These are phyloP conservation scores for Pipistrellus pygmaeus DNA, from an alignment of 2,797 vertebrate genomes.

Conservation along the genomic window DNA sequence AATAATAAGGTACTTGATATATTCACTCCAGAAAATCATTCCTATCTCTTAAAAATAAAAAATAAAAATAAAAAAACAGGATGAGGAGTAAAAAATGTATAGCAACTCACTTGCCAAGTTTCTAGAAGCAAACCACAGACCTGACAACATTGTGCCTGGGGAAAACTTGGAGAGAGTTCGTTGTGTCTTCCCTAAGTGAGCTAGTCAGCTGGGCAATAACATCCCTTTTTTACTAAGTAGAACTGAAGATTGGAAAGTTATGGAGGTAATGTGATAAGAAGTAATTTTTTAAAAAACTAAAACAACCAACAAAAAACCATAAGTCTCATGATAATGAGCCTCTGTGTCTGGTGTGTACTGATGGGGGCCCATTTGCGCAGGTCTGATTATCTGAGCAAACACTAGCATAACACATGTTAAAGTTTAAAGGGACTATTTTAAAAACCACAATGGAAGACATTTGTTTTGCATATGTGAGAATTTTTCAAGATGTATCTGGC, in stretches of 20 bases:
- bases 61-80: background rate
- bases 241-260: slow-evolving; percentile 10
- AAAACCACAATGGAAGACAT: slow-evolving; percentile 66
- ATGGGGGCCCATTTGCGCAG: background rate
- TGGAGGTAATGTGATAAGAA: background rate
- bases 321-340: background rate
- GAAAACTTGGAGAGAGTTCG: background rate
- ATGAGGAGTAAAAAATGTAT: background rate
- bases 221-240: background rate
- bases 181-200: background rate
- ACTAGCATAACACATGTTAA: background rate
- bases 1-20: slow-evolving; percentile 57
- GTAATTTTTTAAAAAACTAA: background rate
- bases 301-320: slow-evolving; percentile 3
- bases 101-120: slow-evolving; percentile 2
- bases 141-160: background rate
- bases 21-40: background rate
- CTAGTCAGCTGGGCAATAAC: background rate
- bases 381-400: slow-evolving; percentile 54
- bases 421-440: slow-evolving; percentile 50
- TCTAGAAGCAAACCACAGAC: slow-evolving; percentile 48
- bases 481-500: slow-evolving; percentile 1
- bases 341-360: background rate
- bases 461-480: slow-evolving; percentile 60
- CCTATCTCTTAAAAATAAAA: background rate